Evolutionary conservation across 2,888 invertebrate genomes (phyloP), one percentile per base, ranked within the genome.

Genomic region (Hetaerina titia): DNA sequence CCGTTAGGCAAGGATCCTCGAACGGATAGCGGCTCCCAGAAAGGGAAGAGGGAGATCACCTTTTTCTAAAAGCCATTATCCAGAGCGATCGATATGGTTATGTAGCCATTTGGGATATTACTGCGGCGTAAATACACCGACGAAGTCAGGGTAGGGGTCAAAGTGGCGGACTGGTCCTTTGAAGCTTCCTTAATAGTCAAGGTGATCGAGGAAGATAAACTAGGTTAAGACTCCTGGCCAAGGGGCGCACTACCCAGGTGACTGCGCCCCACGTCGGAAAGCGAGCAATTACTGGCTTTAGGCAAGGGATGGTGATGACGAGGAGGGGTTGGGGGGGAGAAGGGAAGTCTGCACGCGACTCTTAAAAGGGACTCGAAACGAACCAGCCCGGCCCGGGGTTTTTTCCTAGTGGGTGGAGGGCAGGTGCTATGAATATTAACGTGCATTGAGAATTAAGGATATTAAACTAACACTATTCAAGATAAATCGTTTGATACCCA

Each of bases 191-290:
- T 81, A 69, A 69, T 69, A 69, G 92, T 92, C 92, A 92, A 92
- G 74, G 74, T 92, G 92, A 92, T 92, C 92, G 69, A 92, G 92
- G 92, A 92, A 56, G 56, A 56, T 31, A 92, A 92, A 92, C 92
- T 92, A 56, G 92, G 92, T 92, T 92, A 92, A 92, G 92, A 69
- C 69, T 92, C 69, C 31, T 57, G 45, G 45, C 31, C 13, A 31
- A 81, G 31, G 81, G 81, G 69, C 69, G 22, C n/a, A 22, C 11
- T 69, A 5, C 63, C 63, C 17, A 15, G 15, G 63, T 15, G n/a
- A 69, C 19, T 1, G 8, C 69, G n/a, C 69, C n/a, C 69, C n/a
- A 22, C 25, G 25, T 13, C 81, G 69, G 22, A 6, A n/a, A 81
- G 31, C 31, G 81, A 81, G 31, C 31, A 31, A 81, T 81, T 81